Evolutionary conservation across 2,113 vertebrate species (phyloP), one percentile per base, ranked within the genome.

Genomic region (Pygoscelis antarcticus): DNA sequence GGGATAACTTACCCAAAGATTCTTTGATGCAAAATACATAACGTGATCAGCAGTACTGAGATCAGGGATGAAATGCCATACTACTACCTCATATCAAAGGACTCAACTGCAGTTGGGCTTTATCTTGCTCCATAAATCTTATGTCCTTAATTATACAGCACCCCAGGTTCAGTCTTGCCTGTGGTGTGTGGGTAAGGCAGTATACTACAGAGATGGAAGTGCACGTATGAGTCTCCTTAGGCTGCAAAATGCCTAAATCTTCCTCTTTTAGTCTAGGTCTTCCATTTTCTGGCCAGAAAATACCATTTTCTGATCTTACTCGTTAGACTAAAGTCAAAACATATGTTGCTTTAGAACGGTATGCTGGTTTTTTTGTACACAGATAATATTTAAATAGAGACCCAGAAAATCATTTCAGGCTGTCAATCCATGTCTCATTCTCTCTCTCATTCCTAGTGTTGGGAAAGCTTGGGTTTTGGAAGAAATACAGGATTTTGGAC

Each of bases 351-450:
- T 81, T 70, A n/a, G 84, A 96, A 87, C 13, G 27, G 18, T 44
- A 10, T 51, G 9, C 20, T 58, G 7, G 0, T 1, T 0, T 20
- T 40, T 83, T 55, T 57, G 5, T 46, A 36, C 9, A 44, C 16
- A 49, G 36, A 13, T 51, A 58, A 40, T 78, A 62, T 62, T 66
- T 76, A 38, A 86, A 76, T 54, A 70, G 27, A 83, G 36, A 52
- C 12, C 6, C 23, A 58, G 21, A 54, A 85, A 62, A 76, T 49
- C 20, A 49, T 87, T 55, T 84, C 46, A 87, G 40, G 23, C 23
- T 70, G 34, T 76, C 52, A 51, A 1, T 74, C 46, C 54, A 15
- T 7, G 5, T 18, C 23, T 81, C 46, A 7, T 47, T 90, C 16
- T 96, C 8, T 71, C 14, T 77, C 10, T 52, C 29, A n/a, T 52